Base-by-base conservation (phyloP, 2,113 vertebrate genomes). In the Rhabdomys dilectus region DNA sequence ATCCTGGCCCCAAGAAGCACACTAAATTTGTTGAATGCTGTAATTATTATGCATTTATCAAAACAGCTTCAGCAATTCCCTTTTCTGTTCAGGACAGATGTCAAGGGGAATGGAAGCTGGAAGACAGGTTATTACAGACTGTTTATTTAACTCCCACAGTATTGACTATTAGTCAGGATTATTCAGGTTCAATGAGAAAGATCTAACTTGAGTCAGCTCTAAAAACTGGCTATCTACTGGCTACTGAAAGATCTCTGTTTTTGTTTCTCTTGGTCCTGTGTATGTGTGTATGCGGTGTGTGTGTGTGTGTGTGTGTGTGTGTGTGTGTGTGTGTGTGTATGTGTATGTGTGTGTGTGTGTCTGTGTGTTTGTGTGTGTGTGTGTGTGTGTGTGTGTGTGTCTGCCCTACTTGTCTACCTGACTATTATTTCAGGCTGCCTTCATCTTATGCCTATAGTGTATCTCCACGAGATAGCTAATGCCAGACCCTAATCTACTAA, bases 91-190 rank as follows among this genome's bases (percentile, higher is more conserved):
- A 45, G 80, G 26, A 95, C 60, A 91, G 36, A 95, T 90, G 64
- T 70, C 84, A 93, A 91, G 26, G 58, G 7, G 22, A 89, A 62
- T 78, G 68, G 31, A 87, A 95, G 53, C 36, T 93, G 15, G 48
- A 85, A 93, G 92, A 91, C 60, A 89, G 42, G 75, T 93, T 93
- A 51, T 78, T 82, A 76, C 17, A 70, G 60, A 92, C 78, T 90
- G 64, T 94, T 94, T 96, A 72, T 19, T 89, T 75, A 93, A 34
- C 66, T 84, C 31, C 31, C 58, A 92, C 36, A 91, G 68, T 89
- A 70, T 95, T 48, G 84, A 7, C 45, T 84, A 80, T 93, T 62
- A 89, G 42, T 93, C 56, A 89, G 45, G 36, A 73, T 62, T 89
- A 36, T 26, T 91, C 58, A 68, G 66, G 51, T 90, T 88, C 80